These are phyloP conservation scores for Dendrocincla tyrannina DNA, from an alignment of 2,797 vertebrate genomes.

Conservation along the genomic window DNA sequence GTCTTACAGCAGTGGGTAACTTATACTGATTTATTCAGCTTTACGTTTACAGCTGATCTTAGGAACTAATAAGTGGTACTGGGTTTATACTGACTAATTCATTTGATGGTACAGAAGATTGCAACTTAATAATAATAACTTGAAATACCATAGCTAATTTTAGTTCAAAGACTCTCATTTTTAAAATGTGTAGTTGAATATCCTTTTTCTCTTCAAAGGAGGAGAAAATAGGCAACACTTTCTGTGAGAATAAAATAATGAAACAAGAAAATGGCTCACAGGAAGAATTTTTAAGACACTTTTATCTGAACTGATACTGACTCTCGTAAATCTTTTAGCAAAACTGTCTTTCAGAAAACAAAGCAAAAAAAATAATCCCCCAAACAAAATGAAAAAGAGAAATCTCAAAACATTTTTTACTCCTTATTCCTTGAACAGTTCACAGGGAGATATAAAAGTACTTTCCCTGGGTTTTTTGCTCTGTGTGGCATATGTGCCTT, in stretches of 20 bases:
- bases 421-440: background rate
- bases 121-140: background rate
- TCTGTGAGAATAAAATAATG: slow-evolving; percentile 32
- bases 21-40: background rate
- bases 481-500: background rate
- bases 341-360: slow-evolving; percentile 6
- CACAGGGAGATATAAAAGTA: background rate
- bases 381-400: slow-evolving; percentile 2
- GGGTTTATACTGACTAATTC: background rate
- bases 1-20: background rate
- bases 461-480: background rate
- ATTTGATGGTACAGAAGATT: slow-evolving; percentile 2
- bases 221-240: slow-evolving; percentile 5
- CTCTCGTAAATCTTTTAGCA: background rate
- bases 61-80: background rate
- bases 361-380: background rate
- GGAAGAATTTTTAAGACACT: background rate
- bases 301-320: background rate
- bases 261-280: slow-evolving; percentile 1
- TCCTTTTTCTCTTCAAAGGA: slow-evolving; percentile 31
- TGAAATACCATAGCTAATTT: slow-evolving; percentile 24
- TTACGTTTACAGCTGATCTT: background rate
- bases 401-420: background rate
- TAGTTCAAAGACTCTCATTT: slow-evolving; percentile 16
- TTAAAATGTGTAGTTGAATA: background rate